A percentile compares a stretch with the other conserved stretches of the same genome.
Conservation (phyloP, 53 echinoderm and acorn worm genomes). For the Holothuria scabra region DNA sequence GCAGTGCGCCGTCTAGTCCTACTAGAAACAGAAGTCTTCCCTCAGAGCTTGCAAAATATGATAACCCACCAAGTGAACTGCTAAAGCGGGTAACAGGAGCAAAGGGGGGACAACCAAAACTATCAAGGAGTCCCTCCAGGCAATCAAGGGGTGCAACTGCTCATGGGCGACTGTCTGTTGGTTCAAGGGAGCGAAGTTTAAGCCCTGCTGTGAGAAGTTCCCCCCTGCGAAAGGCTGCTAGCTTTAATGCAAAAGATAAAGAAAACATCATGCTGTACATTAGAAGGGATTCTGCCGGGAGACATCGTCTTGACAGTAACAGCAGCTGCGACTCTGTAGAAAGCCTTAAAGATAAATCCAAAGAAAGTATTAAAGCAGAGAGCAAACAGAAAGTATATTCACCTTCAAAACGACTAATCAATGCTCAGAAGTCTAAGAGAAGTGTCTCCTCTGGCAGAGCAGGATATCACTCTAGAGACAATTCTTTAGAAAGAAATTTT, state of each 20-base stretch:
- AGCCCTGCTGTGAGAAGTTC: slow-evolving; percentile 29
- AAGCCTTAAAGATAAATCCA: slow-evolving; percentile 1
- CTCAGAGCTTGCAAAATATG: slow-evolving; percentile 20
- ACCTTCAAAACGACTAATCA: slow-evolving; percentile 25
- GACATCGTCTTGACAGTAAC: slow-evolving; percentile 84
- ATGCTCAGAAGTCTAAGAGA: slow-evolving; percentile 33
- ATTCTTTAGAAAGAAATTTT: slow-evolving; percentile 52
- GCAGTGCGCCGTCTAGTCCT: slow-evolving; percentile 89
- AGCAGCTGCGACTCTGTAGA: slow-evolving; percentile 91
- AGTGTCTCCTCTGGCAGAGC: slow-evolving; percentile 42
- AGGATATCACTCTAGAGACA: slow-evolving; percentile 45
- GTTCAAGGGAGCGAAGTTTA: slow-evolving; percentile 22
- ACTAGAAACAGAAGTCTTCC: slow-evolving; percentile 59
- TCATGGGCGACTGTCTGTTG: not conserved
- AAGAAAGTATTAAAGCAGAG: not conserved
- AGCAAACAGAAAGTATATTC: slow-evolving; percentile 26
- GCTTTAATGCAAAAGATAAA: slow-evolving; percentile 38
- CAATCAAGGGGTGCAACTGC: slow-evolving; percentile 16
- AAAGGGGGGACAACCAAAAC: not conserved
- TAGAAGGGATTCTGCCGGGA: slow-evolving; percentile 71
- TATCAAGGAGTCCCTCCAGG: slow-evolving; percentile 24
- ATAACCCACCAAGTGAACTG: slow-evolving; percentile 36
- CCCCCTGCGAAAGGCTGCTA: slow-evolving; percentile 39
- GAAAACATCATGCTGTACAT: slow-evolving; percentile 71
- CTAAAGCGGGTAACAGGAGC: slow-evolving; percentile 33